Base-by-base conservation (phyloP, 2,888 invertebrate species). In the Drosophila kanekoi region DNA sequence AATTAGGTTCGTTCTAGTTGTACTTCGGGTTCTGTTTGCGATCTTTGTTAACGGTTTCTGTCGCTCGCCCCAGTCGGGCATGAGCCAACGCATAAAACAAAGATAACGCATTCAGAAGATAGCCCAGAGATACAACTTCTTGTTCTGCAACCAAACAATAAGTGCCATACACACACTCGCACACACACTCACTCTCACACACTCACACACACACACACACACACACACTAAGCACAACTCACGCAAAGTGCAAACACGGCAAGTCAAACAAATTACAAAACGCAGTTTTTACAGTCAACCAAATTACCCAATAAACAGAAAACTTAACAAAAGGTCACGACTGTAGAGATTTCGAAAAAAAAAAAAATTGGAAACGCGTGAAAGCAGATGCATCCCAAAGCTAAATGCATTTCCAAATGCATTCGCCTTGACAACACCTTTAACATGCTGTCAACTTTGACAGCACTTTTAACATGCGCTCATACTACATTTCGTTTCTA, bases 51-150 rank as follows among this genome's bases (percentile, higher is more conserved):
- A 33, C 60, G 44, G 47, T 40, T 60, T 37, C 49, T n/a, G 18
- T 37, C 28, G 14, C 20, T 23, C 43, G 37, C 2, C n/a, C 16
- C 33, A 51, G 38, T 38, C 14, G 9, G 14, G 38, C 38, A 28
- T 28, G 28, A n/a, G 14, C 14, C 14, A 14, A 8, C 14, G 38
- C 14, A 16, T 10, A 44, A 61, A 74, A 81, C 87, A 81, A 81
- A 82, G 81, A 81, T 81, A 81, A 87, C 53, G 69, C 79, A 87
- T 79, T 87, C 62, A 77, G 18, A 11, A 74, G 74, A 65, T 66
- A 71, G 32, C 28, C 28, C 18, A 64, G 47, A 69, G 62, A 67
- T 57, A 72, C 40, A 51, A 66, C 43, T 70, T 56, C 43, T 45
- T 53, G 45, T 57, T 60, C 52, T 82, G 63, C 59, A 69, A 43